Conservation (phyloP, 2,888 invertebrate genomes). For the Deilephila elpenor region DNA sequence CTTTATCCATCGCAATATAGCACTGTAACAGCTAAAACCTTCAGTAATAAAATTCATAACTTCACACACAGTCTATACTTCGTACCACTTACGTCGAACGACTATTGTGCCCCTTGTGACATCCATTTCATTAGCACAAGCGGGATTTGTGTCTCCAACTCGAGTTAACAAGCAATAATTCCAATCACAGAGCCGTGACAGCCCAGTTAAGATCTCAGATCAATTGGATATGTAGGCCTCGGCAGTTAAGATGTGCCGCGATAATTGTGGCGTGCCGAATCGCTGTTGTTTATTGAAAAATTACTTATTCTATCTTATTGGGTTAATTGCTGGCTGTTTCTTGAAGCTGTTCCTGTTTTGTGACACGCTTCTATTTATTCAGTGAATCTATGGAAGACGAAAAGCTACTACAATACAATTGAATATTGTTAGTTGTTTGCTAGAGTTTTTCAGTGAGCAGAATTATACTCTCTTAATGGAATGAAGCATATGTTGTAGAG, state of each 20-base stretch:
- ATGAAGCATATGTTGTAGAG: too few relatives aligned
- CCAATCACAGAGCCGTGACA: slow-evolving; percentile 22
- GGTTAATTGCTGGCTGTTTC: slow-evolving; percentile 41
- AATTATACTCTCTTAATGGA: too few relatives aligned
- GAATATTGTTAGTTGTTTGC: too few relatives aligned
- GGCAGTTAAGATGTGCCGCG: slow-evolving; percentile 28
- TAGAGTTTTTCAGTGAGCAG: too few relatives aligned
- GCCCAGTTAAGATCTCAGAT: slow-evolving; percentile 21
- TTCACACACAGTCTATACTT: too few relatives aligned
- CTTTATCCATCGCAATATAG: too few relatives aligned
- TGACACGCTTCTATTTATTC: background rate
- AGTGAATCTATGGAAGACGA: too few relatives aligned
- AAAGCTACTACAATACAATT: too few relatives aligned
- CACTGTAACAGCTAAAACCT: too few relatives aligned
- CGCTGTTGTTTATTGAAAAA: slow-evolving; percentile 38
- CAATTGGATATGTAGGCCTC: slow-evolving; percentile 29
- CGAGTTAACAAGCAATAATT: slow-evolving; percentile 24
- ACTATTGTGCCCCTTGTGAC: slow-evolving; percentile 25
- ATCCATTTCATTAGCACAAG: slow-evolving; percentile 7
- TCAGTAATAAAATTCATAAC: too few relatives aligned
- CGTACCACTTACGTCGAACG: background rate
- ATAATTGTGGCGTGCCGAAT: slow-evolving; percentile 21
- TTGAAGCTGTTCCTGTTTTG: slow-evolving; percentile 20
- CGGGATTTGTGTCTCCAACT: slow-evolving; percentile 1
- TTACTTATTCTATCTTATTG: slow-evolving; percentile 40